These are phyloP conservation scores for Mohoua ochrocephala DNA, from an alignment of 2,113 vertebrate genomes.

Conservation along the genomic window DNA sequence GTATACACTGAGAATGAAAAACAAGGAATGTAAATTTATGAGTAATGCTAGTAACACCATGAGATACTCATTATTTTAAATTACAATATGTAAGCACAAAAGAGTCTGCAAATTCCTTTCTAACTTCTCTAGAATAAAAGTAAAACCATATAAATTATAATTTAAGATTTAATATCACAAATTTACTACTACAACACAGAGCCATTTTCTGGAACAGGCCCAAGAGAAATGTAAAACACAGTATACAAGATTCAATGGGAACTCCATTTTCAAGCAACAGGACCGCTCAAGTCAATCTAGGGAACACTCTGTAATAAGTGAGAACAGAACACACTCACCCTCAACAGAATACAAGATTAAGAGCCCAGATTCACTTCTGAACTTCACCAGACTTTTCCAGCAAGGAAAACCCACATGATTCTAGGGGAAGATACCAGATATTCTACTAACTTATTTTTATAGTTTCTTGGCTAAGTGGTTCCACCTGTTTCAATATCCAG, in stretches of 20 bases:
- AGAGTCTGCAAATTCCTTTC: background rate
- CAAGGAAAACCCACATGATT: background rate
- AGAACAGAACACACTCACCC: background rate
- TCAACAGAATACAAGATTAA: background rate
- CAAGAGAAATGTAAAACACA: background rate
- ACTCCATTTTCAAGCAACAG: background rate
- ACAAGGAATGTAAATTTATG: background rate
- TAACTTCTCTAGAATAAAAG: background rate
- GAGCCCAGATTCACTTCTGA: background rate
- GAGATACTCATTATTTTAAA: constrained; percentile 29
- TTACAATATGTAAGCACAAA: background rate
- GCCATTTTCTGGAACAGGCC: background rate
- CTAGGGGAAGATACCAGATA: background rate
- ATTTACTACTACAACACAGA: background rate
- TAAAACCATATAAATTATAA: background rate
- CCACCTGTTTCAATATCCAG: background rate
- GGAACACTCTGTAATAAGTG: accelerated
- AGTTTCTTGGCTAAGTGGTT: background rate
- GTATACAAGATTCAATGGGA: background rate
- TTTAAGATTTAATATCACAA: background rate
- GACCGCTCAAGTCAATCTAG: background rate
- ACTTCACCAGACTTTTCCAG: background rate
- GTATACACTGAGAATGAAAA: background rate
- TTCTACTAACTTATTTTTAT: background rate
- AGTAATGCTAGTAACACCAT: background rate